Evolutionary conservation across 1,140 invertebrate genomes (phyloP).

Genomic region (Danaus melanippus): DNA sequence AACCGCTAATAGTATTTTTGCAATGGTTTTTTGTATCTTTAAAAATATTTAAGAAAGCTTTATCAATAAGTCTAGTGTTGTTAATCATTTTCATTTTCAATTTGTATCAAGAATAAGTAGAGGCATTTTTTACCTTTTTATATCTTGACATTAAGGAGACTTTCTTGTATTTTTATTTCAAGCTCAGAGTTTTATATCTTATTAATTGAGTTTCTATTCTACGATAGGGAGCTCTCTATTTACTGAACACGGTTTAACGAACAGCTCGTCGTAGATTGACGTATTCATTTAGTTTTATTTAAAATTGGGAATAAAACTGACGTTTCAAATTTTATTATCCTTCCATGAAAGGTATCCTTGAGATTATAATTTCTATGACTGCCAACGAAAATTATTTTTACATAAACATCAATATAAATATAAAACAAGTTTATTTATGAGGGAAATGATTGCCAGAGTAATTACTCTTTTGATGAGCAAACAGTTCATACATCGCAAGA

Average conservation of each 20-base stretch:
- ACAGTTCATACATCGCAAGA: not conserved
- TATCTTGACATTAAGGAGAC: not conserved
- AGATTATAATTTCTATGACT: too few species aligned
- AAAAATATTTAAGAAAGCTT: slow-evolving; percentile 37
- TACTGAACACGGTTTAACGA: slow-evolving; percentile 49
- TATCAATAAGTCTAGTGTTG: slow-evolving; percentile 32
- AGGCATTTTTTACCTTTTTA: slow-evolving; percentile 1
- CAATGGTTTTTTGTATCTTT: slow-evolving; percentile 20
- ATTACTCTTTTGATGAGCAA: too few species aligned
- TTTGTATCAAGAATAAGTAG: slow-evolving; percentile 10
- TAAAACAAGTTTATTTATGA: too few species aligned
- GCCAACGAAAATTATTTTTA: too few species aligned
- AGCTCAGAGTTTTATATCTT: slow-evolving; percentile 26
- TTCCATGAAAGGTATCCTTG: too few species aligned
- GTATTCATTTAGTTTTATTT: slow-evolving; percentile 51
- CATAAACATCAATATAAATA: too few species aligned
- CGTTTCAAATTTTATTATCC: too few species aligned
- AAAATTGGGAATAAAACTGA: too few species aligned
- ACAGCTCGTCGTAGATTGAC: slow-evolving; percentile 61
- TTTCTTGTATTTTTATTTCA: slow-evolving; percentile 15
- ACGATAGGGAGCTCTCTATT: slow-evolving; percentile 41
- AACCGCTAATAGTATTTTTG: slow-evolving; percentile 35
- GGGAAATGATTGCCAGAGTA: too few species aligned
- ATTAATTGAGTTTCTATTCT: slow-evolving; percentile 43
- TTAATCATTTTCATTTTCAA: slow-evolving; percentile 36